Evolutionary conservation across 2,888 invertebrate genomes (phyloP).

Genomic region (Ophion slaviceki): DNA sequence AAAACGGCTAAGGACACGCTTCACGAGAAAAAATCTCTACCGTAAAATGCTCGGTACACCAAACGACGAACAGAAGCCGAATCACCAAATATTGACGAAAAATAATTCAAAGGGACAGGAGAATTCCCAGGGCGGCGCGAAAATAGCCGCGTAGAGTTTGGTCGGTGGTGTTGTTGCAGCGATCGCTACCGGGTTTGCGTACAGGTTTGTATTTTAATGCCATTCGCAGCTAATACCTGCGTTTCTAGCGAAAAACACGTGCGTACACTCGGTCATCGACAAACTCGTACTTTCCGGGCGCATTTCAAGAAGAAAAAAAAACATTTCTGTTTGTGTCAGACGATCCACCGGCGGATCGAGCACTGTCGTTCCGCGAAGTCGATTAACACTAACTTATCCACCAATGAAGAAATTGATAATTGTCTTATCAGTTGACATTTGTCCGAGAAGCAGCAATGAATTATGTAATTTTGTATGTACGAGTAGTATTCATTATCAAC

Average conservation of each 20-base stretch:
- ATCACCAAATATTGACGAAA: slow-evolving; percentile 52
- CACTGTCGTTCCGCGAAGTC: slow-evolving; percentile 1
- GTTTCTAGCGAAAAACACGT: neutral
- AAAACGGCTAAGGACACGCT: slow-evolving; percentile 86
- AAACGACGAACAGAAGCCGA: slow-evolving; percentile 62
- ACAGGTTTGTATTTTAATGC: slow-evolving; percentile 85
- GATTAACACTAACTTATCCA: slow-evolving; percentile 9
- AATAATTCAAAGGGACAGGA: slow-evolving; percentile 57
- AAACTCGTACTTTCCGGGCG: slow-evolving; percentile 52
- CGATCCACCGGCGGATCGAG: neutral
- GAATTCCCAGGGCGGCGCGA: slow-evolving; percentile 73
- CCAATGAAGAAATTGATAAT: neutral
- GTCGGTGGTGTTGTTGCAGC: slow-evolving; percentile 88
- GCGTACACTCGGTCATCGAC: slow-evolving; percentile 22
- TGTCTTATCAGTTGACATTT: neutral
- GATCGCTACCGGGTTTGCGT: slow-evolving; percentile 90
- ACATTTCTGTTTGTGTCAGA: slow-evolving; percentile 1
- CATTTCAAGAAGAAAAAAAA: slow-evolving; percentile 20
- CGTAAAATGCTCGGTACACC: slow-evolving; percentile 87
- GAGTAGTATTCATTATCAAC: neutral
- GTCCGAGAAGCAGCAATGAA: slow-evolving; percentile 38
- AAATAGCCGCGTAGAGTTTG: slow-evolving; percentile 88
- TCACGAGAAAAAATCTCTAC: slow-evolving; percentile 88
- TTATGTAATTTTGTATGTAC: slow-evolving; percentile 49
- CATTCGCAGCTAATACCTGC: neutral